These are phyloP conservation scores for Cydia splendana DNA, from an alignment of 1,140 invertebrate genomes.

Conservation along the genomic window DNA sequence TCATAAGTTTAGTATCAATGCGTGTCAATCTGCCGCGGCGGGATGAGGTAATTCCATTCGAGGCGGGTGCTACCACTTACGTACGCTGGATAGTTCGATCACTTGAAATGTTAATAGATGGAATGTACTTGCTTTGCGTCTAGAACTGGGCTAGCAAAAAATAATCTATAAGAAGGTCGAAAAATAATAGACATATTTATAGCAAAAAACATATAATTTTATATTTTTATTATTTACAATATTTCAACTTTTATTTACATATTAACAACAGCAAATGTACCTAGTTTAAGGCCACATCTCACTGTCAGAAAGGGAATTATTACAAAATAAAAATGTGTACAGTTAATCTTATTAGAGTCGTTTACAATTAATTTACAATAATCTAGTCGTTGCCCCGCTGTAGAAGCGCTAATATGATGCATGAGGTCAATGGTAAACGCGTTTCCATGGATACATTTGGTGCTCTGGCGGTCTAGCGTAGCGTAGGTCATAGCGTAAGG, in stretches of 20 bases:
- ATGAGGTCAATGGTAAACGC: constrained; percentile 37
- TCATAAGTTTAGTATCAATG: no score
- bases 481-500: no score
- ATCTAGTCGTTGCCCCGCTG: constrained; percentile 31
- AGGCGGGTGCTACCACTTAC: no score
- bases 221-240: constrained; percentile 79
- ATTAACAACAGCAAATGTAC: constrained; percentile 77
- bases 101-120: no score
- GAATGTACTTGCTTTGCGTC: background rate
- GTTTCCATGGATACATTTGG: constrained; percentile 52
- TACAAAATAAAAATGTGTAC: constrained; percentile 63
- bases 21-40: no score
- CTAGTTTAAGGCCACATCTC: constrained; percentile 67
- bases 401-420: constrained; percentile 27
- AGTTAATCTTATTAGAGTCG: constrained; percentile 44
- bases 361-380: constrained; percentile 31
- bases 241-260: constrained; percentile 80
- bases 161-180: background rate
- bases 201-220: constrained; percentile 78
- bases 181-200: constrained; percentile 50
- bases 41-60: no score
- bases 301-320: constrained; percentile 67
- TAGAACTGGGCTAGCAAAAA: background rate
- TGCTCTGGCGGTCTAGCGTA: constrained; percentile 33
- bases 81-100: no score